phyloP scores from a whole-genome alignment of 2,797 vertebrate genomes.

The Micrastur ruficollis region DNA sequence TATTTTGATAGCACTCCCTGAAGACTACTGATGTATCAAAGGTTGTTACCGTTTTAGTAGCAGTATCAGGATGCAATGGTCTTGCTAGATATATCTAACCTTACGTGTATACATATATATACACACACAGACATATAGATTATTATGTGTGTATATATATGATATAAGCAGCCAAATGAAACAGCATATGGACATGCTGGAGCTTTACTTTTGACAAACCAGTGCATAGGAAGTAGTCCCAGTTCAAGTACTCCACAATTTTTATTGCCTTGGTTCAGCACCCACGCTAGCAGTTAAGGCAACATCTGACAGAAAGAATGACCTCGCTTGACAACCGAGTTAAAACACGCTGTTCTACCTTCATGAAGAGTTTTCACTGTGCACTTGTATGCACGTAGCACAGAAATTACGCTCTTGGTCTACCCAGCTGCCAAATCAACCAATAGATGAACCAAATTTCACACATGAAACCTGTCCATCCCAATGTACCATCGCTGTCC shows the following conservation, averaged over 20 bases:
- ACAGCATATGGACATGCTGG: accelerated
- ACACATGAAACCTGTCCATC: not conserved
- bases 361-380: not conserved
- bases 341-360: not conserved
- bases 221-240: not conserved
- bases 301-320: not conserved
- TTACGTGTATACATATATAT: not conserved
- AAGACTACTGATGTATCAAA: not conserved
- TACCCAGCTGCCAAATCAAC: not conserved
- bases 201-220: not conserved
- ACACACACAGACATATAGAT: not conserved
- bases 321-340: accelerated
- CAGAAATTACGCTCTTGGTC: not conserved
- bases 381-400: accelerated
- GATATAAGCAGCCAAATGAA: not conserved
- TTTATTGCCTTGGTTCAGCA: not conserved
- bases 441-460: not conserved
- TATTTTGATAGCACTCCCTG: not conserved
- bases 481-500: not conserved
- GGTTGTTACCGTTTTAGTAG: not conserved
- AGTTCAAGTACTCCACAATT: not conserved
- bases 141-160: not conserved
- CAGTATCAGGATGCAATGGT: not conserved
- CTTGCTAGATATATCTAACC: not conserved
- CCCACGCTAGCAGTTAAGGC: not conserved